A percentile compares a stretch with the other conserved stretches of the same genome.
Evolutionary conservation across 2,888 invertebrate species (phyloP).

Genomic region (Sinelater perroti): DNA sequence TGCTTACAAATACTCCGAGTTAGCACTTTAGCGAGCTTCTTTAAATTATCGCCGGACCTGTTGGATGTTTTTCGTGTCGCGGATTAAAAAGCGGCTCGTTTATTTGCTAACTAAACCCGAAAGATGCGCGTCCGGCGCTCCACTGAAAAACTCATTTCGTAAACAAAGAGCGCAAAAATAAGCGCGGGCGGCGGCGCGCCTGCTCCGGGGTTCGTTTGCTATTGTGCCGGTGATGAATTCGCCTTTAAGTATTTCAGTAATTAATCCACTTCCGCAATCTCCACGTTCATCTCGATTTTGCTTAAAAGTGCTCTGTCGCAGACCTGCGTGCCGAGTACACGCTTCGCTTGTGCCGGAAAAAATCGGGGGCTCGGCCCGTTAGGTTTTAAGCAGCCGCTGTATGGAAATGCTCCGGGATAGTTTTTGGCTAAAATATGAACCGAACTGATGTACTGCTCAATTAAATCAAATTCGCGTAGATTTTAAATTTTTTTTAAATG

Average conservation of each 20-base stretch:
- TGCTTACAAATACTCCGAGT: slow-evolving; percentile 31
- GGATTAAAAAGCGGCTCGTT: not conserved
- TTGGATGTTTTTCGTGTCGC: not conserved
- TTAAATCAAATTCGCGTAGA: too few relatives aligned
- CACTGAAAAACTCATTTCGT: slow-evolving; percentile 3
- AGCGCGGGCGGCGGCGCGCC: too few relatives aligned
- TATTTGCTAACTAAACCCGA: not conserved
- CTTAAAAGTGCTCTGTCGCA: slow-evolving; percentile 25
- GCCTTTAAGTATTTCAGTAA: slow-evolving; percentile 17
- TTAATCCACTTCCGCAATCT: slow-evolving; percentile 22
- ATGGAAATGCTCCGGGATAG: slow-evolving; percentile 18
- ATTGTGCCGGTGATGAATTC: slow-evolving; percentile 10
- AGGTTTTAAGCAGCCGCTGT: slow-evolving; percentile 21
- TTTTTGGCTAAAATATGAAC: slow-evolving; percentile 15
- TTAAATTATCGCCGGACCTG: slow-evolving; percentile 21
- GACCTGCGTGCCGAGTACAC: slow-evolving; percentile 29
- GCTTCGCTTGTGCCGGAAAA: slow-evolving; percentile 31
- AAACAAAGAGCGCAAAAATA: slow-evolving; percentile 9
- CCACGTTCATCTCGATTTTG: slow-evolving; percentile 24
- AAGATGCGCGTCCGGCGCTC: too few relatives aligned
- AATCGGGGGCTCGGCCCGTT: slow-evolving; percentile 29
- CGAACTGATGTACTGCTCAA: not conserved
- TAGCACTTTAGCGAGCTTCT: slow-evolving; percentile 15
- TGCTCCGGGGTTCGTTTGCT: slow-evolving; percentile 1
- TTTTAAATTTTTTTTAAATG: too few relatives aligned